A percentile compares a stretch with the other conserved stretches of the same genome.
phyloP scores from a whole-genome alignment of 2,797 vertebrate species.

The Acridotheres tristis region DNA sequence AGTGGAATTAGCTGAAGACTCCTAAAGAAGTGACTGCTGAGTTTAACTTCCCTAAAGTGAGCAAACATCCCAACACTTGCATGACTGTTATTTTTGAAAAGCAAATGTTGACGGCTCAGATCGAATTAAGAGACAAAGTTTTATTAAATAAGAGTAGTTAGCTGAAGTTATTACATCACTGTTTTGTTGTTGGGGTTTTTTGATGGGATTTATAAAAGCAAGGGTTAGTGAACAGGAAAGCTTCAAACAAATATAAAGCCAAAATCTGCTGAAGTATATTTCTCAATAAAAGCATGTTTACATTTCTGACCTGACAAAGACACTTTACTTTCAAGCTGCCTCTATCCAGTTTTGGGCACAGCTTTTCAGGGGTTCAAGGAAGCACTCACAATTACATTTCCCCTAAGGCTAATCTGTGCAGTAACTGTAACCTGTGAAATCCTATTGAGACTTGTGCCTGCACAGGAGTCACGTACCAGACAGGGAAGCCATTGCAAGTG shows the following conservation, averaged over 20 bases:
- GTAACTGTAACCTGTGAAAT: background rate
- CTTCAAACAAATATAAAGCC: background rate
- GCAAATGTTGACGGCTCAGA: background rate
- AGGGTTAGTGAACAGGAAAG: background rate
- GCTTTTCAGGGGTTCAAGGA: background rate
- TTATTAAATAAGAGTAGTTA: background rate
- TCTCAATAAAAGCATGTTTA: background rate
- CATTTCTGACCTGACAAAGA: background rate
- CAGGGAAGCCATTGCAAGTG: background rate
- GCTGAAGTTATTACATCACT: background rate
- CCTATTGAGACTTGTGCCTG: background rate
- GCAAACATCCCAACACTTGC: background rate
- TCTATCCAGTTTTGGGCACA: background rate
- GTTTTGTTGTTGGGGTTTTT: background rate
- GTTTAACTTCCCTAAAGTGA: background rate
- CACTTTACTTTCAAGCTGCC: background rate
- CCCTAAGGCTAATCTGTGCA: background rate
- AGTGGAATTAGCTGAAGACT: slow-evolving; percentile 29
- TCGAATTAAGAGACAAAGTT: background rate
- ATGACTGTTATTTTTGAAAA: background rate
- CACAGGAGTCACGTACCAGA: background rate
- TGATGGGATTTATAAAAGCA: background rate
- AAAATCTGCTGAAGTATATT: background rate
- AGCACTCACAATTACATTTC: background rate
- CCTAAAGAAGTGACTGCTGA: background rate